A percentile compares a stretch with the other conserved stretches of the same genome.
Evolutionary conservation across 2,113 vertebrate species (phyloP).

Genomic region (Lycaon pictus): DNA sequence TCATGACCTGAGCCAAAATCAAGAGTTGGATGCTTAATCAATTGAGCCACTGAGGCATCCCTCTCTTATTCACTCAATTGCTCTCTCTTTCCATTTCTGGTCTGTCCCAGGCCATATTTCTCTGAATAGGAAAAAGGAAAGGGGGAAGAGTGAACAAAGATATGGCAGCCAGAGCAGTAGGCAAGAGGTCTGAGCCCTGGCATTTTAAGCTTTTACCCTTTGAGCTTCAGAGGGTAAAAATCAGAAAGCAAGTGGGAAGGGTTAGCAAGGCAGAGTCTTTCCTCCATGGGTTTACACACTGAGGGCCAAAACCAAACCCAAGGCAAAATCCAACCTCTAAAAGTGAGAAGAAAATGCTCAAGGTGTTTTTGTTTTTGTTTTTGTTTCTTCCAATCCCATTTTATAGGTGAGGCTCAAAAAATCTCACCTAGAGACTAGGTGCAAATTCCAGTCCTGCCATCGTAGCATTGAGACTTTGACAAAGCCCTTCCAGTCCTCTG

Average conservation of each 20-base stretch:
- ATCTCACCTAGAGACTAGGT: background rate
- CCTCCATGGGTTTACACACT: background rate
- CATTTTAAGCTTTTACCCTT: background rate
- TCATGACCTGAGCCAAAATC: background rate
- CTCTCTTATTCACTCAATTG: background rate
- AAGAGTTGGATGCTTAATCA: background rate
- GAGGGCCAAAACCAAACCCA: background rate
- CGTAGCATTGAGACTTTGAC: background rate
- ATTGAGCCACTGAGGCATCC: background rate
- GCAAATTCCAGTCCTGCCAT: background rate
- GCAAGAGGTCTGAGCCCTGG: background rate
- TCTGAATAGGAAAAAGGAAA: background rate
- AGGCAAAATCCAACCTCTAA: slow-evolving; percentile 1
- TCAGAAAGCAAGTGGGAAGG: background rate
- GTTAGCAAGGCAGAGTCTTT: background rate
- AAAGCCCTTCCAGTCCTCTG: background rate
- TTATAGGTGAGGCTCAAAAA: background rate
- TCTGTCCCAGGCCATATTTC: background rate
- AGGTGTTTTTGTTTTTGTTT: background rate
- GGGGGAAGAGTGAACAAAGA: background rate
- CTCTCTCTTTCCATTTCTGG: background rate
- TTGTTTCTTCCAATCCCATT: background rate
- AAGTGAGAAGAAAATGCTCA: background rate
- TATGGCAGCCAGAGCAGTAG: background rate
- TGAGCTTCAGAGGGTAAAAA: background rate